A percentile compares a stretch with the other conserved stretches of the same genome.
phyloP scores from a whole-genome alignment of 2,797 vertebrate species.

The Coendou prehensilis region DNA sequence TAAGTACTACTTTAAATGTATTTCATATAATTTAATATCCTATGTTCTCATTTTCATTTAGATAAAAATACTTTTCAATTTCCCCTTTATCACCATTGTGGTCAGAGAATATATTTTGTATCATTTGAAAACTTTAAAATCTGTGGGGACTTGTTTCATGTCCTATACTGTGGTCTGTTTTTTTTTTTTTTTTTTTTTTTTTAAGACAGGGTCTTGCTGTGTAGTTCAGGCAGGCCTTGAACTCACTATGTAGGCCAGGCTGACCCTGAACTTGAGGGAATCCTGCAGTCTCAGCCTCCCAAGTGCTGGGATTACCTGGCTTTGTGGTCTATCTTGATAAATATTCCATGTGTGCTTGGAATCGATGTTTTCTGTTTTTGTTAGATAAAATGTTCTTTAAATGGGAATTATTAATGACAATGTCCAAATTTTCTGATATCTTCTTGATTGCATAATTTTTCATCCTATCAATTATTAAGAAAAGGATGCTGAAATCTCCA shows the following conservation, averaged over 20 bases:
- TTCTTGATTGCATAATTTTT: not conserved
- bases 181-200: not conserved
- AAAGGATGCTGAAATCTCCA: not conserved
- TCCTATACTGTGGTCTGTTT: not conserved
- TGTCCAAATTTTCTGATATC: not conserved
- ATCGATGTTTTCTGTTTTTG: not conserved
- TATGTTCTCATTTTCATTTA: not conserved
- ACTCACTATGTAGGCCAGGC: not conserved
- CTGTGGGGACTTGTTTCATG: not conserved
- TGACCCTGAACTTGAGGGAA: not conserved
- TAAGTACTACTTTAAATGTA: not conserved
- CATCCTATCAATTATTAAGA: not conserved
- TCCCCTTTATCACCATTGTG: not conserved
- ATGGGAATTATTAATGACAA: not conserved
- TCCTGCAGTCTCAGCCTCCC: not conserved
- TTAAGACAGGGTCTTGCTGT: not conserved
- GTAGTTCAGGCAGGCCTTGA: not conserved
- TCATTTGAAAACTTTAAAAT: not conserved
- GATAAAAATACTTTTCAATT: conserved; percentile 19
- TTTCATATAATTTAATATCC: not conserved
- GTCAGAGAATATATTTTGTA: not conserved
- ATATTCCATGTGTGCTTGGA: not conserved
- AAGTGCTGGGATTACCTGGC: not conserved
- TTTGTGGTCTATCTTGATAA: not conserved
- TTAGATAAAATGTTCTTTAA: not conserved